Percentiles rank a stretch among this genome's conserved stretches.
phyloP scores from a whole-genome alignment of 2,888 invertebrate species.

The Mythimna vitellina region DNA sequence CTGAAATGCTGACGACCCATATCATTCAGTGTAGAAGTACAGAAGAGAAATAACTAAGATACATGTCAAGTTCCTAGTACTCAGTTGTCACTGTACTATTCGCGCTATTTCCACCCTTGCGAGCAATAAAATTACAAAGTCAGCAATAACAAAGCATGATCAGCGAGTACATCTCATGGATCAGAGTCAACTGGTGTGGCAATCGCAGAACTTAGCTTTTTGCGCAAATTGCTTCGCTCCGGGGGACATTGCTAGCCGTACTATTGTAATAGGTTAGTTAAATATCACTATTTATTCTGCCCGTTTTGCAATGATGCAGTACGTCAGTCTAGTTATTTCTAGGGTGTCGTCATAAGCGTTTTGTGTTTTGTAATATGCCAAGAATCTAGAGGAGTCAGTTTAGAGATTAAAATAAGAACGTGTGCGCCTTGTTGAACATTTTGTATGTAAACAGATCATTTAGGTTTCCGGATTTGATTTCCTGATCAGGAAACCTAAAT shows the following conservation, averaged over 20 bases:
- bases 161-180: slow-evolving; percentile 46
- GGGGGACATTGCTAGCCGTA: slow-evolving; percentile 53
- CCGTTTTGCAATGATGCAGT: slow-evolving; percentile 42
- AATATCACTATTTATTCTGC: slow-evolving; percentile 62
- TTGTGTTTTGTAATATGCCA: slow-evolving; percentile 1
- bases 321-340: slow-evolving; percentile 7
- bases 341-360: slow-evolving; percentile 25
- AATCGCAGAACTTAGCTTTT: slow-evolving; percentile 58
- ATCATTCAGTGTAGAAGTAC: neutral
- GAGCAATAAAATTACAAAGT: slow-evolving; percentile 30
- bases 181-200: slow-evolving; percentile 42
- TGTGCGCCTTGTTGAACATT: no score
- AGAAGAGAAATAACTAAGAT: neutral
- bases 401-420: no score
- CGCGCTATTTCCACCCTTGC: neutral
- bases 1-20: neutral
- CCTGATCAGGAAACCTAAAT: no score
- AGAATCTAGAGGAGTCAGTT: neutral
- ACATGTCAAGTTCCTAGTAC: neutral
- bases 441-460: no score
- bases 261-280: slow-evolving; percentile 58
- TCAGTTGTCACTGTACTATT: neutral
- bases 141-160: slow-evolving; percentile 39
- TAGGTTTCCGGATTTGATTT: no score
- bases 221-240: slow-evolving; percentile 65